Base-by-base conservation (phyloP, 1,140 invertebrate genomes). In the Pentalonia nigronervosa region DNA sequence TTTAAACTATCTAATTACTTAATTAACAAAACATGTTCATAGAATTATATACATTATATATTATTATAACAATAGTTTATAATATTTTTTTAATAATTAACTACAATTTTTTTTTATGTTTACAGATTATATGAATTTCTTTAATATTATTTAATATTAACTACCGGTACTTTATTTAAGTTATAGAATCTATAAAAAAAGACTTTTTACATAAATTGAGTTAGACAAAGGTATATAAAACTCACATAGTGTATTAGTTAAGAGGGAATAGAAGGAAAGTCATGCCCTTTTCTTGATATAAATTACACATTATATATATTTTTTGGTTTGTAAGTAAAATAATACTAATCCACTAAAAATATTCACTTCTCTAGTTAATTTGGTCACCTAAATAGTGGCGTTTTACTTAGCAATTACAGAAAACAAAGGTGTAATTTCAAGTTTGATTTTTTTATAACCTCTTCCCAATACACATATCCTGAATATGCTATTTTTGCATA, bases 11-110 rank as follows among this genome's bases (percentile, higher is more conserved):
- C 45, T 45, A 67, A 86, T 86, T 86, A 86, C 4, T 41, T 86
- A 86, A 86, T 47, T 86, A 86, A 45, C 11, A 86, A 86, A n/a
- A 86, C 41, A 47, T 86, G 84, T 86, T 86, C 47, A 30, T 47
- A 30, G 9, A 41, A 45, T 84, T 41, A 45, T 45, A n/a, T 30
- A 81, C 4, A 25, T 25, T 45, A 25, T 9, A 6, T 84, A 84
- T 84, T 3, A 47, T 47, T 86, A 47, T n/a, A n/a, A 30, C n/a
- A 86, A 34, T 36, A 20, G 14, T 47, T 25, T 14, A 30, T 47
- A 47, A 45, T 47, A 23, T 11, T 47, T 47, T 47, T 47, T 47
- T 86, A 30, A 25, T 47, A 47, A 47, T 17, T 14, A 47, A 86
- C 25, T 8, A 47, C 30, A 47, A 30, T 47, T 47, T 30, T 23